Evolutionary conservation across 2,113 vertebrate species (phyloP).

Genomic region (Mesitornis unicolor): DNA sequence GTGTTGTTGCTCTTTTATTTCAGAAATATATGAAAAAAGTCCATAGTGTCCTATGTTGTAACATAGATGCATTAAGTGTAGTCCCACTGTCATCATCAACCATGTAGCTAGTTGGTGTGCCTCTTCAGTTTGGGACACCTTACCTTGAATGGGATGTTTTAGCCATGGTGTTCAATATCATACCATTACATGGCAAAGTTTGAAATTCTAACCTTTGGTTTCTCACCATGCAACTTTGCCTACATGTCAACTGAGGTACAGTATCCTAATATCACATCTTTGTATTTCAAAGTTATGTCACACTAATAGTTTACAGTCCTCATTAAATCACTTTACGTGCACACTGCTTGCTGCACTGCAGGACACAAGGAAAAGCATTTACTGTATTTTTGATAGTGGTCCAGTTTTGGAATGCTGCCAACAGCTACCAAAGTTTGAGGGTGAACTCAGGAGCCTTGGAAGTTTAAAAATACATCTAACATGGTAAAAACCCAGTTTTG

Average conservation of each 20-base stretch:
- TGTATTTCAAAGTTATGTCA: not conserved
- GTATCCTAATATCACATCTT: not conserved
- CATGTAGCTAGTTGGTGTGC: not conserved
- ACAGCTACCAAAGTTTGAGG: not conserved
- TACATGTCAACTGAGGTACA: not conserved
- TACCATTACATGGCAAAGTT: not conserved
- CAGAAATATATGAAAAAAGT: not conserved
- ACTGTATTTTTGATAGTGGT: not conserved
- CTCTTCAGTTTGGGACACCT: not conserved
- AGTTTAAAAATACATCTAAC: not conserved
- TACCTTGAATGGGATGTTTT: not conserved
- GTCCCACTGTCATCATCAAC: not conserved
- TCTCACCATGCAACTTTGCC: not conserved
- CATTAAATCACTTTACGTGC: not conserved
- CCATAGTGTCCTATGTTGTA: not conserved
- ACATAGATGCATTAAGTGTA: not conserved
- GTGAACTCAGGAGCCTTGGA: not conserved
- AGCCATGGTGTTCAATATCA: not conserved
- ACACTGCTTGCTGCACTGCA: not conserved
- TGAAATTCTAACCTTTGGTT: not conserved
- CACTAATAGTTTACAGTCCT: not conserved
- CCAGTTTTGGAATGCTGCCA: not conserved
- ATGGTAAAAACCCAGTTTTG: not conserved
- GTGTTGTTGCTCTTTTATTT: not conserved
- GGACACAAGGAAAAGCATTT: not conserved